phyloP scores from a whole-genome alignment of 1,140 invertebrate genomes.

The Pantala flavescens region DNA sequence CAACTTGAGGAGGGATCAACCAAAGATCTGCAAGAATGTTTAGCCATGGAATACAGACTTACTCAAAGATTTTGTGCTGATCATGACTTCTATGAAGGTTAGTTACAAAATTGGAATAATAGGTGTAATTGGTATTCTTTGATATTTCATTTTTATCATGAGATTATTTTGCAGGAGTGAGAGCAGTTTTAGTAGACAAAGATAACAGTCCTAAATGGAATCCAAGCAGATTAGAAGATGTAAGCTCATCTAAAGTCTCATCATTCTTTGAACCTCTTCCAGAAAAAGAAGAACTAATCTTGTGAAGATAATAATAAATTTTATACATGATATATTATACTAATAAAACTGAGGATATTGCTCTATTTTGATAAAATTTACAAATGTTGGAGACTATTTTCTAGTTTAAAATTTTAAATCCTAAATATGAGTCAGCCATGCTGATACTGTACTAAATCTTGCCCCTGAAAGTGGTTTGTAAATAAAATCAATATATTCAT shows the following conservation, averaged over 20 bases:
- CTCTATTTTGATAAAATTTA: too few relatives aligned
- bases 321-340: too few relatives aligned
- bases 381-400: too few relatives aligned
- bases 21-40: slow-evolving; percentile 67
- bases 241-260: slow-evolving; percentile 60
- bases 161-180: slow-evolving; percentile 54
- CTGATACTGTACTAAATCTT: too few relatives aligned
- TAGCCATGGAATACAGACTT: slow-evolving; percentile 86
- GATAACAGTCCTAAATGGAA: slow-evolving; percentile 90
- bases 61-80: slow-evolving; percentile 51
- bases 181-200: slow-evolving; percentile 89
- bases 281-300: too few relatives aligned
- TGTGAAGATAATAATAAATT: too few relatives aligned
- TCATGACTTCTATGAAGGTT: slow-evolving; percentile 90
- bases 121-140: slow-evolving; percentile 13
- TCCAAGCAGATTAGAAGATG: slow-evolving; percentile 57
- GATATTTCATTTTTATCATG: slow-evolving; percentile 1
- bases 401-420: too few relatives aligned
- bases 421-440: too few relatives aligned
- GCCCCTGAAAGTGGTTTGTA: too few relatives aligned
- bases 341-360: too few relatives aligned
- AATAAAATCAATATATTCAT: too few relatives aligned
- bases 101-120: slow-evolving; percentile 10
- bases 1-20: slow-evolving; percentile 63
- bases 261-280: slow-evolving; percentile 68